Evolutionary conservation across 2,113 vertebrate genomes (phyloP).

Genomic region (Alligator mississippiensis): DNA sequence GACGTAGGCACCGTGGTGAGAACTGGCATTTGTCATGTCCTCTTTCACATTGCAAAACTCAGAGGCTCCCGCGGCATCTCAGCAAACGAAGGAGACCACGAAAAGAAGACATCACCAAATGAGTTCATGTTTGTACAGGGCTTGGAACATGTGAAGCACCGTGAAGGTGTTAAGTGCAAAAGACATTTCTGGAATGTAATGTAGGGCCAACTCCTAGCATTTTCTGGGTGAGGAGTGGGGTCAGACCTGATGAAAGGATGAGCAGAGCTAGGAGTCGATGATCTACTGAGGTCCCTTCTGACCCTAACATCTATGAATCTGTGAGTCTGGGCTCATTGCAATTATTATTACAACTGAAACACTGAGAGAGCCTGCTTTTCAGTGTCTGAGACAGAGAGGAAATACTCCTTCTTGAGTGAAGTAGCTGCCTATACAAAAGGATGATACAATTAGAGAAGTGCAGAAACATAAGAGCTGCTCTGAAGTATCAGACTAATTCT

Average conservation of each 20-base stretch:
- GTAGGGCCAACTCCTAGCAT: not conserved
- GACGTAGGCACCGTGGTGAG: not conserved
- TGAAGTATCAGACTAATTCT: not conserved
- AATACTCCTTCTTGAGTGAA: not conserved
- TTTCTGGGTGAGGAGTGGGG: not conserved
- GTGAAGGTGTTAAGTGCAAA: not conserved
- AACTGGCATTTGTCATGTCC: not conserved
- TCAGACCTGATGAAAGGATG: not conserved
- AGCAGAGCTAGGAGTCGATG: not conserved
- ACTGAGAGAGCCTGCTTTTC: not conserved
- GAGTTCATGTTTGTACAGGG: not conserved
- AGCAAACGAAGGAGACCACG: not conserved
- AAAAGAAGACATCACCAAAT: fast-evolving
- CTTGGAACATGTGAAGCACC: not conserved
- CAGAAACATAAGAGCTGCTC: not conserved
- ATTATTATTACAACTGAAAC: not conserved
- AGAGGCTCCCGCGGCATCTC: not conserved
- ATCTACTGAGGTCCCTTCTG: too few relatives aligned
- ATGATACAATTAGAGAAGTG: not conserved
- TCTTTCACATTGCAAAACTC: not conserved
- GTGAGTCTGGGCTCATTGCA: not conserved
- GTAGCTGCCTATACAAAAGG: not conserved
- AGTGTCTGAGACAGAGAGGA: not conserved
- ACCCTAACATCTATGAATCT: too few relatives aligned
- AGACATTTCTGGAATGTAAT: not conserved